Base-by-base conservation (phyloP, 2,113 vertebrate species). In the Suncus etruscus region DNA sequence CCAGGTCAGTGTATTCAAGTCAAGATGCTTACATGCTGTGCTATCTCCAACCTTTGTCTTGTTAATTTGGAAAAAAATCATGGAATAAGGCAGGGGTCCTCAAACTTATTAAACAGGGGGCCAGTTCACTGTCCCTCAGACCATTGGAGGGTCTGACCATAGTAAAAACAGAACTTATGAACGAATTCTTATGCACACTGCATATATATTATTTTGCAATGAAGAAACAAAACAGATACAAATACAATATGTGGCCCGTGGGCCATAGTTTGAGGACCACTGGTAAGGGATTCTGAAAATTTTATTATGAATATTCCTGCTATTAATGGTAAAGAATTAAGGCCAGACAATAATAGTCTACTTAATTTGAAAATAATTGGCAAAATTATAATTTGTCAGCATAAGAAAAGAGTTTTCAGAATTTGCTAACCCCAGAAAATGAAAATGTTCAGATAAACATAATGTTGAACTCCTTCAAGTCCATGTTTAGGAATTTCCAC, bases 401-500 rank as follows among this genome's bases (percentile, higher is more conserved):
- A 7, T 70, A 20, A 77, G 18, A 83, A 73, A 91, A 84, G 20
- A 31, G 11, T 85, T 74, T 11, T 74, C 14, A 58, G 68, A 20
- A 77, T 18, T 15, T 76, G 14, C 68, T 91, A 20, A 29, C 12
- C 90, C 65, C 54, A 63, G 11, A 68, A 81, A 79, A 16, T 6
- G 16, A 1, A 86, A 91, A 1, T 74, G 2, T 70, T 87, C 8
- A 78, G 32, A 61, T 76, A 68, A 61, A 24, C 54, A 83, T 24
- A 48, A 54, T 82, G 27, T 39, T 86, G 73, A 45, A 12, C 12
- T 54, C 4, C 58, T 85, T 78, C 27, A 90, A 90, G 18, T 8
- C 10, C 45, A 75, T 14, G 3, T 79, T 75, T 8, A 58, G 16
- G 76, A 94, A 68, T 88, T 90, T 93, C 51, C n/a, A 88, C 15